These are phyloP conservation scores for Opisthograptis luteolata DNA, from an alignment of 2,888 invertebrate genomes.

Conservation along the genomic window DNA sequence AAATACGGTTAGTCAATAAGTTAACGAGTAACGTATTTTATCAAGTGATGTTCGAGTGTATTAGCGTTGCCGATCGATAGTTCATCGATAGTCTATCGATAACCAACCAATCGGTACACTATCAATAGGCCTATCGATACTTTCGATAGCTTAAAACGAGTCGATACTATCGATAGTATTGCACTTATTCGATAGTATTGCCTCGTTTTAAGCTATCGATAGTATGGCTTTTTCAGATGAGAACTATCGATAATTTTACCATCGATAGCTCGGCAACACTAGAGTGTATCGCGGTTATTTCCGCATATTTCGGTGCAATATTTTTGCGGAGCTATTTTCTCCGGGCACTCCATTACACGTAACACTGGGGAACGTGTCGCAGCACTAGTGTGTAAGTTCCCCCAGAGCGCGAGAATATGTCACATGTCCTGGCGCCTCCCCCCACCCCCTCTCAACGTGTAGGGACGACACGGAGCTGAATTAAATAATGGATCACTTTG, in stretches of 20 bases:
- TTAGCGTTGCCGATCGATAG: no score
- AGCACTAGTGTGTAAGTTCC: slow-evolving; percentile 65
- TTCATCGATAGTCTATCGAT: no score
- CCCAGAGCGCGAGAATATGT: slow-evolving; percentile 72
- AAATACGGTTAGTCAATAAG: slow-evolving; percentile 3
- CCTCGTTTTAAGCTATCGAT: no score
- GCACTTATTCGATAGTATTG: no score
- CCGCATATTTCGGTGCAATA: slow-evolving; percentile 39
- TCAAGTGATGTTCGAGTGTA: neutral
- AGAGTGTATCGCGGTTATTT: slow-evolving; percentile 6
- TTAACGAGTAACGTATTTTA: slow-evolving; percentile 7
- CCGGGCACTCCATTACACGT: slow-evolving; percentile 65
- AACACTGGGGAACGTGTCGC: slow-evolving; percentile 60
- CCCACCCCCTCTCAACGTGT: slow-evolving; percentile 30
- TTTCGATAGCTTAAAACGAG: no score
- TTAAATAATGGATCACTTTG: slow-evolving; percentile 69
- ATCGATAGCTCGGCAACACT: no score
- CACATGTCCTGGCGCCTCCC: slow-evolving; percentile 62
- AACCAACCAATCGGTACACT: no score
- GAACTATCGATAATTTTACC: no score
- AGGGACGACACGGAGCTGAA: slow-evolving; percentile 57
- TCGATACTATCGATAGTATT: no score
- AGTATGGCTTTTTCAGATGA: no score
- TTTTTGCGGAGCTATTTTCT: slow-evolving; percentile 49
- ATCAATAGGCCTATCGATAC: no score